A percentile compares a stretch with the other conserved stretches of the same genome.
Conservation (phyloP, 2,888 invertebrate species). For the Amblyteles armatorius region DNA sequence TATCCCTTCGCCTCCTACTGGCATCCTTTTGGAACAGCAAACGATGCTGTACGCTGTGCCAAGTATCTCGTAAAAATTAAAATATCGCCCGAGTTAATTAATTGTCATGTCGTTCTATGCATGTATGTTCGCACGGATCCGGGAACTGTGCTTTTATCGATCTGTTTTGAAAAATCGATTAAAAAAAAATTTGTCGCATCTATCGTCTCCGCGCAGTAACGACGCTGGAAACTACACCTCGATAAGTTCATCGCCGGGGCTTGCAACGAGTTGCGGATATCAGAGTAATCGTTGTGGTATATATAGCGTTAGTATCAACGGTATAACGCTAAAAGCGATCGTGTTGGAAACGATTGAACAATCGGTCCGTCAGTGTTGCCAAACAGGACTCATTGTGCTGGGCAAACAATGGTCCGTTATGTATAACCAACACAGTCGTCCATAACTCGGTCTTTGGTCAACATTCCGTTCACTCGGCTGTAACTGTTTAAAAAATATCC, state of each 20-base stretch:
- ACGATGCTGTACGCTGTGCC: not conserved
- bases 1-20: conserved; percentile 45
- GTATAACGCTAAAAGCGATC: conserved; percentile 63
- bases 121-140: not conserved
- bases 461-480: conserved; percentile 73
- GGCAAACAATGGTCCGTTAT: conserved; percentile 80
- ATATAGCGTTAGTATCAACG: conserved; percentile 52
- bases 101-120: not conserved
- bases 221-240: not conserved
- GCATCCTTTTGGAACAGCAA: no score
- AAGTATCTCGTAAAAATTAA: not conserved
- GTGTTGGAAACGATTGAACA: conserved; percentile 77
- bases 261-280: conserved; percentile 39
- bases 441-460: conserved; percentile 74
- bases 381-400: conserved; percentile 81
- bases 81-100: not conserved
- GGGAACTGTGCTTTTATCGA: not conserved
- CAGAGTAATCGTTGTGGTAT: conserved; percentile 41
- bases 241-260: conserved; percentile 2
- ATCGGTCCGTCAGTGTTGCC: conserved; percentile 75
- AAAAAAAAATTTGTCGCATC: not conserved
- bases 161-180: not conserved
- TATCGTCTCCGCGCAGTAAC: not conserved
- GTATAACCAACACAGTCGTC: conserved; percentile 75
- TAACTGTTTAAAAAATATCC: conserved; percentile 79